A percentile compares a stretch with the other conserved stretches of the same genome.
Conservation (phyloP, 2,797 vertebrate species). For the Brachymystax lenok region DNA sequence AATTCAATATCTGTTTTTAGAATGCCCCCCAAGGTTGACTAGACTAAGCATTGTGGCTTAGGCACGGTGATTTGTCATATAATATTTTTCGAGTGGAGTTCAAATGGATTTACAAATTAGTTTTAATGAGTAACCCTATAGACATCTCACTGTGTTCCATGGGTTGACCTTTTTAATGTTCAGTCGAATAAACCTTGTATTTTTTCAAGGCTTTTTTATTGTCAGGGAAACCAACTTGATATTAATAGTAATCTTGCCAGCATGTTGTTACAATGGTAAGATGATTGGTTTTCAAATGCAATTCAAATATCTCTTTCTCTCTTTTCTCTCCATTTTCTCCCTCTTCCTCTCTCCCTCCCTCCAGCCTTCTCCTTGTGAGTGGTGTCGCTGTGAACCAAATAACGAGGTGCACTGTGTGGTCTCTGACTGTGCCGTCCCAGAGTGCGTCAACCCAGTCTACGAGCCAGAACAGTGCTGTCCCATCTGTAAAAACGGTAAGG, state of each 20-base stretch:
- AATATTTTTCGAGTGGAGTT: too few species aligned
- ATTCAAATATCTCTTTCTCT: neutral
- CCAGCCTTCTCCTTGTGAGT: conserved; percentile 98
- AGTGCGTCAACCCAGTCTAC: conserved; percentile 99
- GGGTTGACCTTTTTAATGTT: too few species aligned
- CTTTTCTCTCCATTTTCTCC: neutral
- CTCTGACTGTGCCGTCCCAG: conserved; percentile 97
- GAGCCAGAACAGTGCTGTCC: conserved; percentile 99
- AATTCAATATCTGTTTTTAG: too few species aligned
- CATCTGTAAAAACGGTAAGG: conserved; percentile 99
- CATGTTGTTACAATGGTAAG: neutral
- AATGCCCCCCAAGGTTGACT: too few species aligned
- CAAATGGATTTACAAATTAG: too few species aligned
- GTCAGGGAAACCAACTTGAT: too few species aligned
- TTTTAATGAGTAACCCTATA: too few species aligned
- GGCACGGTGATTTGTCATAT: too few species aligned
- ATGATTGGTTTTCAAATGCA: neutral
- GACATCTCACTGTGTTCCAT: too few species aligned
- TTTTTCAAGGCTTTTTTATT: too few species aligned
- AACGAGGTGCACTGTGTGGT: conserved; percentile 99
- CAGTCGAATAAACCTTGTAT: too few species aligned
- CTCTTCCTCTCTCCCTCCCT: conserved; percentile 40
- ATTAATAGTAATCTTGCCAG: neutral
- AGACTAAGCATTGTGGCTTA: too few species aligned
- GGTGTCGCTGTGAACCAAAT: conserved; percentile 99